Evolutionary conservation across 1,140 invertebrate genomes (phyloP).

Genomic region (Temnothorax curvispinosus): DNA sequence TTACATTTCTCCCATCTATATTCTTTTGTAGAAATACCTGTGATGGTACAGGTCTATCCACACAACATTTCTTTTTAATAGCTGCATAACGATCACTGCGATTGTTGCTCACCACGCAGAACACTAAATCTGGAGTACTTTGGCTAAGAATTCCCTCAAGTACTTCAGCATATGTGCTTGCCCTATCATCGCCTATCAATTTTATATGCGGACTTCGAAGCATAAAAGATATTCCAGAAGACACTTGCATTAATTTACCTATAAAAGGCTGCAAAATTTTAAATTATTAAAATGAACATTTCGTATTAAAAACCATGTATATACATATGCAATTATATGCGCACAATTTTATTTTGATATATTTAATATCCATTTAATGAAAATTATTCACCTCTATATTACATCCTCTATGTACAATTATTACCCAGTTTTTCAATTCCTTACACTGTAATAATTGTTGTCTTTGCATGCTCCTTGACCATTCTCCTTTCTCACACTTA

Average conservation of each 20-base stretch:
- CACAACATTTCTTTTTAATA: conserved; percentile 94
- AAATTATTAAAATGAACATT: conserved; percentile 8
- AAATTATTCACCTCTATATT: conserved; percentile 51
- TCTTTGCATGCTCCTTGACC: conserved; percentile 87
- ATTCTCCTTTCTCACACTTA: conserved; percentile 82
- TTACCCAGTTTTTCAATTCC: conserved; percentile 69
- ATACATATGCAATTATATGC: background rate
- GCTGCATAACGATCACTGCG: conserved; percentile 92
- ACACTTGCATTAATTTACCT: conserved; percentile 70
- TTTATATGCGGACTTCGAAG: too few relatives aligned
- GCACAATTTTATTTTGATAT: too few relatives aligned
- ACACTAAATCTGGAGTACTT: conserved; percentile 87
- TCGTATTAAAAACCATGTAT: background rate
- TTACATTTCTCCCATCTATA: conserved; percentile 86
- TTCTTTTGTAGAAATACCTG: conserved; percentile 91
- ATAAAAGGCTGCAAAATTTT: conserved; percentile 69
- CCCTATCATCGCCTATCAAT: conserved; percentile 70
- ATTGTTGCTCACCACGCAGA: conserved; percentile 90
- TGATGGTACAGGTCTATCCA: conserved; percentile 90
- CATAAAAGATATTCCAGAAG: conserved; percentile 83
- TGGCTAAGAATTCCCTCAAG: conserved; percentile 87
- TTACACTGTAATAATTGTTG: conserved; percentile 78
- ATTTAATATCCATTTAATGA: background rate
- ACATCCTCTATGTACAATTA: conserved; percentile 37
- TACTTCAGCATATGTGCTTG: conserved; percentile 78